Evolutionary conservation across 2,888 invertebrate species (phyloP), one percentile per base, ranked within the genome.

Genomic region (Globia sparganii): DNA sequence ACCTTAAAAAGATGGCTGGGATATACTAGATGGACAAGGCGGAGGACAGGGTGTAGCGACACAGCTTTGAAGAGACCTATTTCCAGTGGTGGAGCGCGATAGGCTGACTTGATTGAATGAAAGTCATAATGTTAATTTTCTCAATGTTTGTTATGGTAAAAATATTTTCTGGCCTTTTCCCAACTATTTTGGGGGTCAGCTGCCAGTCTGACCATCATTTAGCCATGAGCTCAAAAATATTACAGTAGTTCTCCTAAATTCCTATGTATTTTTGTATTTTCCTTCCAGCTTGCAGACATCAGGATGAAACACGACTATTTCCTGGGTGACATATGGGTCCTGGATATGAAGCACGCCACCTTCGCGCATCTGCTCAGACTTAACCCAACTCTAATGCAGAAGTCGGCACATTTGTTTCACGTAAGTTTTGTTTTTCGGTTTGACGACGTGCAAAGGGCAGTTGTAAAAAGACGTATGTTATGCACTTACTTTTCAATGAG

Each of bases 221-320:
- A n/a, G 25, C 11, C 53, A 53, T 4, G 9, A 53, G 25, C n/a
- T n/a, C 4, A 56, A 56, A 4, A 13, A 56, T n/a, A 13, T n/a
- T 2, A 13, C 5, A n/a, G 13, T 4, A 49, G 3, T 25, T 34
- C 21, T 65, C 3, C 6, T 34, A 25, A n/a, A 68, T 18, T 25
- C 31, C 9, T 46, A 6, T 46, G 3, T 34, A 4, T 40, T 40
- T 58, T 49, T 64, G 1, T 18, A 70, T 9, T 79, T 72, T 67
- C 69, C 37, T 93, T 92, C 66, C 89, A 96, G 95, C 82, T 95
- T 8, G 92, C 91, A 1, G 97, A 97, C 73, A 88, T 97, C 56
- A 92, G 96, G 81, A 72, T 97, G 28, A 93, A 92, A 67, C 92
- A 94, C 67, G 97, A 97, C 81, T 94, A 95, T 77, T 91, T 94